Percentiles rank a stretch among this genome's conserved stretches.
Evolutionary conservation across 1,140 invertebrate genomes (phyloP).

Genomic region (Leptonema lineaticorne): DNA sequence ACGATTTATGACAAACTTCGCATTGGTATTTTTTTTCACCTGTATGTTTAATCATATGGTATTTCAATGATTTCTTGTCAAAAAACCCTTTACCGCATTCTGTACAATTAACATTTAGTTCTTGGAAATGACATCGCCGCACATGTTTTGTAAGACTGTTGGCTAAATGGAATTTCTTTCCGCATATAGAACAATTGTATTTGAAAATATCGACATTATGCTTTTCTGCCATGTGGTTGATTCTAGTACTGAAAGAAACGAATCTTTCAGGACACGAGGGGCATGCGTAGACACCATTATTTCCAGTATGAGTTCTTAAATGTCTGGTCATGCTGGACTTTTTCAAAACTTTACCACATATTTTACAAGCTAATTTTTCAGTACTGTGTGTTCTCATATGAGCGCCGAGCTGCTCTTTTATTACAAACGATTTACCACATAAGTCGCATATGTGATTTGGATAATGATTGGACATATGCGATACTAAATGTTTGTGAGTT

Average conservation of each 20-base stretch:
- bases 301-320: slow-evolving; percentile 28
- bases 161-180: slow-evolving; percentile 24
- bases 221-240: slow-evolving; percentile 24
- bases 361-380: slow-evolving; percentile 55
- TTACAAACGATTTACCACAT: slow-evolving; percentile 51
- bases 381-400: slow-evolving; percentile 78
- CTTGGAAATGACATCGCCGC: slow-evolving; percentile 29
- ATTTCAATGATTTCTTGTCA: slow-evolving; percentile 16
- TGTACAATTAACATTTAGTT: slow-evolving; percentile 18
- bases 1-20: slow-evolving; percentile 24
- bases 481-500: slow-evolving; percentile 1
- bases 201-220: slow-evolving; percentile 31
- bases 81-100: slow-evolving; percentile 31
- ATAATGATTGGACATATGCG: slow-evolving; percentile 16
- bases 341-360: slow-evolving; percentile 25
- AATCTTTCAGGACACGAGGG: slow-evolving; percentile 30
- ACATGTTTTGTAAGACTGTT: slow-evolving; percentile 32
- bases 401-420: slow-evolving; percentile 50
- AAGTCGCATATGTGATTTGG: slow-evolving; percentile 42
- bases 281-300: slow-evolving; percentile 33
- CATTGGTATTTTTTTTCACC: slow-evolving; percentile 27
- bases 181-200: slow-evolving; percentile 33
- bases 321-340: slow-evolving; percentile 33
- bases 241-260: slow-evolving; percentile 25
- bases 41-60: slow-evolving; percentile 31